Evolutionary conservation across 2,888 invertebrate genomes (phyloP).

Genomic region (Eilema caniola): DNA sequence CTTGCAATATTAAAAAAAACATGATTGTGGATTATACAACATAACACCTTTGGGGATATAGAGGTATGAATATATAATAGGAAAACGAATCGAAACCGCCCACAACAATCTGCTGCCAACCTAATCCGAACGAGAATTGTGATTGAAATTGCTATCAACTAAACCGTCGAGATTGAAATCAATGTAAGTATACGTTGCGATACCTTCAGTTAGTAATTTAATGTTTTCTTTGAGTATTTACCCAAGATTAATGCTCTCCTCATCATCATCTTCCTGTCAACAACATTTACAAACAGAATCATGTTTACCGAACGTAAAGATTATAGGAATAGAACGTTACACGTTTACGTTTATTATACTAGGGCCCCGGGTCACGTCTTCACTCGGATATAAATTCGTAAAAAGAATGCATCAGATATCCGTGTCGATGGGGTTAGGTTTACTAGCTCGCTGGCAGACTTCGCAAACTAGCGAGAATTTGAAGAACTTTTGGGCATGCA

Average conservation of each 20-base stretch:
- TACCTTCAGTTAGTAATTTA: background rate
- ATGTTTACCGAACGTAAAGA: background rate
- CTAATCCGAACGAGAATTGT: background rate
- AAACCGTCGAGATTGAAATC: conserved; percentile 9
- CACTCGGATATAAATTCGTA: no score
- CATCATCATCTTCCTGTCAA: background rate
- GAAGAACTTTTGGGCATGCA: background rate
- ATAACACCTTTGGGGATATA: background rate
- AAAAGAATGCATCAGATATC: no score
- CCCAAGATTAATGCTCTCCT: background rate
- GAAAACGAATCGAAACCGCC: background rate
- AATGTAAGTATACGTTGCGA: conserved; percentile 18
- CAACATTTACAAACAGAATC: background rate
- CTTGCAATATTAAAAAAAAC: no score
- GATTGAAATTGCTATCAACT: conserved; percentile 7
- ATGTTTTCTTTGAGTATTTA: background rate
- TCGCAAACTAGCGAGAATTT: background rate
- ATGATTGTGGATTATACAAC: no score
- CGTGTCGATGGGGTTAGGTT: background rate
- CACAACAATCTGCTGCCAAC: background rate
- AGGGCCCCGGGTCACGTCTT: background rate
- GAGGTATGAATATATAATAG: background rate
- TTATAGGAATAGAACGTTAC: background rate
- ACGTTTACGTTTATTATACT: background rate
- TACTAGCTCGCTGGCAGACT: background rate